These are phyloP conservation scores for Gila orcuttii DNA, from an alignment of 2,113 vertebrate species.

Conservation along the genomic window DNA sequence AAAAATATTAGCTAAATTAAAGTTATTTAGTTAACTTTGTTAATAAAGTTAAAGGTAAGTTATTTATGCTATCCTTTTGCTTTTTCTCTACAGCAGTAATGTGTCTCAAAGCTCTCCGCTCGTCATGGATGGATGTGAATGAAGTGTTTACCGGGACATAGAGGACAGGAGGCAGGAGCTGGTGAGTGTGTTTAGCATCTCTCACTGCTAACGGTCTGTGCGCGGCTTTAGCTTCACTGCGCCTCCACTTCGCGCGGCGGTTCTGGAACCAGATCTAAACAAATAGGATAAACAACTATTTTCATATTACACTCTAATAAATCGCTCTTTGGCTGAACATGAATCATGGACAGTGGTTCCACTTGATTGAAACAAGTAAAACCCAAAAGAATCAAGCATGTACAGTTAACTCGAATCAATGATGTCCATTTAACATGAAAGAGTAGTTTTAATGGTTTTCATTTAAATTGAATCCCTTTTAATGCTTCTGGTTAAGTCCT, in stretches of 20 bases:
- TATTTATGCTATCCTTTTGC: not conserved
- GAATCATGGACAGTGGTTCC: too few species aligned
- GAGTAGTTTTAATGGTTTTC: too few species aligned
- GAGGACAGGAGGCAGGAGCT: not conserved
- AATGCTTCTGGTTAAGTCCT: too few species aligned
- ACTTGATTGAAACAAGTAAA: too few species aligned
- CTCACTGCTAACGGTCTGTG: not conserved
- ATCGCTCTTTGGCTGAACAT: too few species aligned
- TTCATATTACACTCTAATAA: too few species aligned
- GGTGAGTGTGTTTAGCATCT: not conserved
- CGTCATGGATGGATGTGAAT: not conserved
- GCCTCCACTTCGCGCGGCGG: slow-evolving; percentile 63
- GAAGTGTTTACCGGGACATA: slow-evolving; percentile 35
- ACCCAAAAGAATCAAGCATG: too few species aligned
- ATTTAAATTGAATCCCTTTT: too few species aligned
- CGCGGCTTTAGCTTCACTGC: slow-evolving; percentile 42
- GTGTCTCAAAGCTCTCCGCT: not conserved
- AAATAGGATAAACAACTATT: not conserved
- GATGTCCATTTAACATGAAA: too few species aligned
- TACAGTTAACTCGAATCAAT: too few species aligned
- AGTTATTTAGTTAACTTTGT: not conserved
- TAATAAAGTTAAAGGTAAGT: too few species aligned
- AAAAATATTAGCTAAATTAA: not conserved
- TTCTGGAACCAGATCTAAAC: slow-evolving; percentile 68
- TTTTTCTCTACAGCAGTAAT: not conserved